Evolutionary conservation across 2,888 invertebrate genomes (phyloP).

Genomic region (Rhogogaster chlorosoma): DNA sequence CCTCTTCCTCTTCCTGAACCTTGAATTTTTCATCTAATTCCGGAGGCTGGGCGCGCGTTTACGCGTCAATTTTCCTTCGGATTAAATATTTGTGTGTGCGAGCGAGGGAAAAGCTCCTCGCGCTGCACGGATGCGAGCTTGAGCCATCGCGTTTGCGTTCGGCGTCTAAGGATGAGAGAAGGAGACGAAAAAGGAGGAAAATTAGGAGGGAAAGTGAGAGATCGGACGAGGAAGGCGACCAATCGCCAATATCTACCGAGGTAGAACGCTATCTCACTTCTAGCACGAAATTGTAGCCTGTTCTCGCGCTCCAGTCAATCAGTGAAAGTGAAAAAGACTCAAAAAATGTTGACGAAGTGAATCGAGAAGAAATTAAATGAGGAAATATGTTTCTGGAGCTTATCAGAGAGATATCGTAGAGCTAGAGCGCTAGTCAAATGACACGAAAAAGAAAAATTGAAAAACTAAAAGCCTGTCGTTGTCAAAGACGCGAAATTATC

Average conservation of each 20-base stretch:
- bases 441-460: not conserved
- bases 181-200: constrained; percentile 56
- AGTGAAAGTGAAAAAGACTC: not conserved
- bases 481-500: not conserved
- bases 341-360: constrained; percentile 14
- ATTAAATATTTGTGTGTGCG: constrained; percentile 67
- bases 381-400: not conserved
- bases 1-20: constrained; percentile 53
- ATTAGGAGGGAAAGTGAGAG: not conserved
- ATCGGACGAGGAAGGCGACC: not conserved
- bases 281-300: not conserved
- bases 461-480: not conserved
- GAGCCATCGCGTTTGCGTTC: not conserved
- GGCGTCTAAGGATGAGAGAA: constrained; percentile 53
- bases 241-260: constrained; percentile 32
- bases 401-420: not conserved
- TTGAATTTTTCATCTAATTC: constrained; percentile 62
- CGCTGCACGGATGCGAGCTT: constrained; percentile 58
- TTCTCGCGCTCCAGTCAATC: not conserved
- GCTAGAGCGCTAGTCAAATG: not conserved
- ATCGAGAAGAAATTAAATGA: constrained; percentile 41
- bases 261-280: constrained; percentile 30
- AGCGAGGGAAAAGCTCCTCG: constrained; percentile 57
- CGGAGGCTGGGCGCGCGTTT: constrained; percentile 48
- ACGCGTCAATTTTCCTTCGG: constrained; percentile 66